phyloP scores from a whole-genome alignment of 1,140 invertebrate genomes.

The Micrasema minimum region DNA sequence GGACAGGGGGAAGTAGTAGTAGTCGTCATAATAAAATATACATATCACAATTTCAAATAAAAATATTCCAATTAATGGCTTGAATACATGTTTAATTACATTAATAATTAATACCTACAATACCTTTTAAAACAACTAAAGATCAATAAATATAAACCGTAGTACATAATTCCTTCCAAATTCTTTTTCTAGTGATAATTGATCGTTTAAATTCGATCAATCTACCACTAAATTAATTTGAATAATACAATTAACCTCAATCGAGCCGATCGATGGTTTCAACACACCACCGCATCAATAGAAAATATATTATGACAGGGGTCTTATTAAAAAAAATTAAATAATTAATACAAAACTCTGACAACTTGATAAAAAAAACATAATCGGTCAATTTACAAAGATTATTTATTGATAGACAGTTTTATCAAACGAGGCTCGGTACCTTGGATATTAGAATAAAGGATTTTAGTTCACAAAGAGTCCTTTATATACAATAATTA shows the following conservation, averaged over 20 bases:
- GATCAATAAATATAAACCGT: too few species aligned
- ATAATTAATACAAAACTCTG: constrained; percentile 7
- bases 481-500: constrained; percentile 35
- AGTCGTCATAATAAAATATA: too few species aligned
- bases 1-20: too few species aligned
- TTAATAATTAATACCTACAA: too few species aligned
- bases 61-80: too few species aligned
- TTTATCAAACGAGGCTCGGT: neutral
- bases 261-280: neutral
- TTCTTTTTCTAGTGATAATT: too few species aligned
- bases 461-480: constrained; percentile 14
- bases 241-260: too few species aligned
- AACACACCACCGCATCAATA: too few species aligned
- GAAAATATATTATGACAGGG: constrained; percentile 30
- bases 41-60: too few species aligned
- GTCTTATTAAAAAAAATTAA: constrained; percentile 27
- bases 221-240: too few species aligned
- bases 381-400: constrained; percentile 29
- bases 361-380: constrained; percentile 17
- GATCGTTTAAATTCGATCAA: neutral
- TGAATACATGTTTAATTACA: too few species aligned
- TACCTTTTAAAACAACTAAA: too few species aligned
- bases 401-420: constrained; percentile 2
- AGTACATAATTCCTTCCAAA: neutral
- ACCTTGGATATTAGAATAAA: neutral